phyloP scores from a whole-genome alignment of 2,888 invertebrate genomes.

The Odontocolon sp. region DNA sequence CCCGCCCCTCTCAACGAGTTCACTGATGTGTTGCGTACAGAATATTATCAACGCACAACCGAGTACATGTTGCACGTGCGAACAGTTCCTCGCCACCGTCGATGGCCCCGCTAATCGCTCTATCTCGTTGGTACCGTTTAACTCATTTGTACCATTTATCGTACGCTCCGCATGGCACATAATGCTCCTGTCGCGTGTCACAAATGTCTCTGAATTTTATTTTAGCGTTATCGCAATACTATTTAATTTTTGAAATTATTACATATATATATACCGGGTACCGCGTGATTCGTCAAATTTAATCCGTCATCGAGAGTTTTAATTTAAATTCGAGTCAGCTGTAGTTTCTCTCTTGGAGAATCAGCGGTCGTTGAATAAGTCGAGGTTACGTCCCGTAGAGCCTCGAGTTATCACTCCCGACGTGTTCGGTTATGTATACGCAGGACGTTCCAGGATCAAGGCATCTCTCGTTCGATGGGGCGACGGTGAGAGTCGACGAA shows the following conservation, averaged over 20 bases:
- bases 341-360: background rate
- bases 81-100: slow-evolving; percentile 47
- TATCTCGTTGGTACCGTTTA: slow-evolving; percentile 37
- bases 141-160: background rate
- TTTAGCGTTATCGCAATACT: background rate
- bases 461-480: slow-evolving; percentile 51
- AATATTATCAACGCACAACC: slow-evolving; percentile 33
- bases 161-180: no score
- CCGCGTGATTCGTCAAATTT: background rate
- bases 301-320: slow-evolving; percentile 20
- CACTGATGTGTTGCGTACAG: slow-evolving; percentile 57
- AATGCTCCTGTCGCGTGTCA: background rate
- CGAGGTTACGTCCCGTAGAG: slow-evolving; percentile 25
- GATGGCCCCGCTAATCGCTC: slow-evolving; percentile 53
- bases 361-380: slow-evolving; percentile 14
- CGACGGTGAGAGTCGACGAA: slow-evolving; percentile 25
- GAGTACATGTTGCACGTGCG: background rate
- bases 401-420: slow-evolving; percentile 26
- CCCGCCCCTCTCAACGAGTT: slow-evolving; percentile 51
- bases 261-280: background rate
- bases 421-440: slow-evolving; percentile 21
- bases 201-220: background rate
- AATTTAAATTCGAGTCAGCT: slow-evolving; percentile 5
- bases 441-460: slow-evolving; percentile 56
- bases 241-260: background rate